Base-by-base conservation (phyloP, 2,888 invertebrate genomes). In the Eurois occulta region DNA sequence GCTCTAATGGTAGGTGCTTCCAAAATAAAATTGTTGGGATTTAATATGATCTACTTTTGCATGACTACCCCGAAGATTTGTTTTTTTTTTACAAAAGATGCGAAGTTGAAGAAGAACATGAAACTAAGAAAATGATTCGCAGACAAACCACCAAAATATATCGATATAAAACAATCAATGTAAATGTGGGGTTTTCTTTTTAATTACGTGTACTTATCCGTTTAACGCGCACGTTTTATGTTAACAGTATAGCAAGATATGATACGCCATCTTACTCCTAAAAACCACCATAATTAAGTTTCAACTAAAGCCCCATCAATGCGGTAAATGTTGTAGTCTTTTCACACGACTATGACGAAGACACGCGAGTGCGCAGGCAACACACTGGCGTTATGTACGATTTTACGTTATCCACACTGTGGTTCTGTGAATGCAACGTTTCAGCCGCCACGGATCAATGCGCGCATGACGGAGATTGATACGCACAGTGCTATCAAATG, bases 311-410 rank as follows among this genome's bases (percentile, higher is more conserved):
- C 46, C 21, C 24, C 21, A 81, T 72, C 41, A 38, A 32, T 21
- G 64, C 64, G 38, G 52, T 73, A 83, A 71, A 76, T 35, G 18
- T 60, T 38, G 43, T 75, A 79, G 43, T 28, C 28, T 58, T 58
- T 81, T 48, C 78, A 81, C 75, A 66, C 58, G 60, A 65, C 77
- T 75, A 72, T 68, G 64, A 81, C 81, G 72, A 72, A 68, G 69
- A 64, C 86, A 86, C 77, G 79, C 85, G 66, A 82, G 46, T 65
- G 85, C 77, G 74, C 83, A 5, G 46, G 70, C 85, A 69, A 48
- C 35, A 60, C 72, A 68, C 70, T 65, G 73, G 70, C 68, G 58
- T 77, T 72, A 74, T 75, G 43, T 70, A 21, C 46, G 68, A 77
- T 52, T 64, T n/a, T 66, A 65, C 41, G 68, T 67, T 55, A 76